Evolutionary conservation across 2,797 vertebrate genomes (phyloP).

Genomic region (Erpetoichthys calabaricus): DNA sequence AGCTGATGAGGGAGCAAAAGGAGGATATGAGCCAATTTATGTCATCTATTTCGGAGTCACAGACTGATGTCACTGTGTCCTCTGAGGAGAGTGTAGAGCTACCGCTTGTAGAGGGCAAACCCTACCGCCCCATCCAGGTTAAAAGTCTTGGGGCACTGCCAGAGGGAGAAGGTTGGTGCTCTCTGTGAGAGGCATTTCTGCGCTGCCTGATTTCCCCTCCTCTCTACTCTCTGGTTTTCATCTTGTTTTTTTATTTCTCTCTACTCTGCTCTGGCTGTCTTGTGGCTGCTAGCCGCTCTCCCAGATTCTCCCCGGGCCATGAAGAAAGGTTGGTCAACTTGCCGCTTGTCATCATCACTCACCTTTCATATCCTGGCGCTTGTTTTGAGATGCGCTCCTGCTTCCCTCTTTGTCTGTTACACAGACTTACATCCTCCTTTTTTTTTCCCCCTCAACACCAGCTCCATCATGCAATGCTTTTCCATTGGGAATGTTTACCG

Average conservation of each 20-base stretch:
- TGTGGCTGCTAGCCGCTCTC: conserved; percentile 84
- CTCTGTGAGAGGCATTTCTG: conserved; percentile 16
- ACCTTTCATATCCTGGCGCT: too few relatives aligned
- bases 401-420: conserved; percentile 38
- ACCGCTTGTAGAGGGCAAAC: conserved; percentile 54
- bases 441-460: conserved; percentile 24
- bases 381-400: conserved; percentile 33
- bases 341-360: conserved; percentile 33
- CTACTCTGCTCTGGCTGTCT: conserved; percentile 23
- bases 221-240: conserved; percentile 51
- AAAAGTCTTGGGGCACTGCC: conserved; percentile 70
- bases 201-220: conserved; percentile 39
- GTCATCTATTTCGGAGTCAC: conserved; percentile 80
- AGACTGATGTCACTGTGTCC: conserved; percentile 74
- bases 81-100: conserved; percentile 81
- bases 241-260: conserved; percentile 37
- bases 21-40: conserved; percentile 90
- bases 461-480: too few relatives aligned
- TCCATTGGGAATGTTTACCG: too few relatives aligned
- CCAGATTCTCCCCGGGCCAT: conserved; percentile 87
- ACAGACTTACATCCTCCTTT: conserved; percentile 28
- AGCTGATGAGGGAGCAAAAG: conserved; percentile 83
- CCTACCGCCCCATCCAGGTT: conserved; percentile 81
- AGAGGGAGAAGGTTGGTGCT: conserved; percentile 71
- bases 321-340: conserved; percentile 95